phyloP scores from a whole-genome alignment of 1,140 invertebrate genomes.

The Drosophila sp. region DNA sequence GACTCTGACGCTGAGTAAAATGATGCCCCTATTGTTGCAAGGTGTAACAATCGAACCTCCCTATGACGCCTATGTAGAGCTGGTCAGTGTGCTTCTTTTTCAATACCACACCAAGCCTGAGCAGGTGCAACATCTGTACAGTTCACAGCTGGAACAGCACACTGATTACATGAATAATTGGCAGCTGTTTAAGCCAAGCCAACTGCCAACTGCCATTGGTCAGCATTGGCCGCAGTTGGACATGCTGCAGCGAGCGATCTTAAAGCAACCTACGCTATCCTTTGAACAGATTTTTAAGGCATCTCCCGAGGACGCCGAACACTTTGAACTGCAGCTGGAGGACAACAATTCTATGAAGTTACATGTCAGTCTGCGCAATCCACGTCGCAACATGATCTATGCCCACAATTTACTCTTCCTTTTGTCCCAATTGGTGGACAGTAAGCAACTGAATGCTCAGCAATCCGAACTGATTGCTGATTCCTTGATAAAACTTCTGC shows the following conservation, averaged over 20 bases:
- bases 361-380: slow-evolving; percentile 52
- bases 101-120: slow-evolving; percentile 74
- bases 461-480: slow-evolving; percentile 56
- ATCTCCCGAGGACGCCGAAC: neutral
- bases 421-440: slow-evolving; percentile 48
- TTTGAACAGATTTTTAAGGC: slow-evolving; percentile 60
- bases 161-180: slow-evolving; percentile 64
- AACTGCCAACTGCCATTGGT: slow-evolving; percentile 32
- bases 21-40: slow-evolving; percentile 70
- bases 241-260: slow-evolving; percentile 42
- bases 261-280: neutral
- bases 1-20: slow-evolving; percentile 67
- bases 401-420: slow-evolving; percentile 69
- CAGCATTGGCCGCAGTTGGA: slow-evolving; percentile 44
- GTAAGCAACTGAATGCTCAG: slow-evolving; percentile 37
- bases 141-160: slow-evolving; percentile 34
- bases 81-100: slow-evolving; percentile 72
- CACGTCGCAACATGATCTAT: slow-evolving; percentile 70
- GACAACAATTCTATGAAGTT: slow-evolving; percentile 55
- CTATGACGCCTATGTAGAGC: slow-evolving; percentile 72
- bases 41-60: slow-evolving; percentile 61
- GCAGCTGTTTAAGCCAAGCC: slow-evolving; percentile 23
- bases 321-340: slow-evolving; percentile 59
- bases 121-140: slow-evolving; percentile 64
- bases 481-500: slow-evolving; percentile 62